These are phyloP conservation scores for Magallana ariakensis DNA, from an alignment of 1,140 invertebrate genomes.

Conservation along the genomic window DNA sequence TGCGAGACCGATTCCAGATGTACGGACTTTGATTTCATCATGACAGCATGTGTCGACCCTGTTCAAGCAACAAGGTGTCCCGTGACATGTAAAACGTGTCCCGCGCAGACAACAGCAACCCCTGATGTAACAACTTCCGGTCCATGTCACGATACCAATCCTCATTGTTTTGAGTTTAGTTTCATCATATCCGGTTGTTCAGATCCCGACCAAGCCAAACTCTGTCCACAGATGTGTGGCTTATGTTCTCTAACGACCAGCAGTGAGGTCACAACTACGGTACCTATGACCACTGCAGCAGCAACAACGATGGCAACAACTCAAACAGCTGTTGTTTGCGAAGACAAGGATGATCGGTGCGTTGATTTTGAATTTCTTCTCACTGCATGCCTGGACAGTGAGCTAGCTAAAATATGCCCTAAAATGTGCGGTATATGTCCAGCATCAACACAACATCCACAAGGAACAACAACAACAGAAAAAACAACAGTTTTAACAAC, in stretches of 20 bases:
- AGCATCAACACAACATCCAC: not conserved
- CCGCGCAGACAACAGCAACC: not conserved
- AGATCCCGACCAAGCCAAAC: not conserved
- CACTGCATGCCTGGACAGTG: not conserved
- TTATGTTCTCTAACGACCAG: not conserved
- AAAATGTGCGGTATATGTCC: not conserved
- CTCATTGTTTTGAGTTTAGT: not conserved
- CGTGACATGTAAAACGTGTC: not conserved
- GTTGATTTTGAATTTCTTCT: not conserved
- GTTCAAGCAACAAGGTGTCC: not conserved
- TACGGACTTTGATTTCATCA: conserved; percentile 4
- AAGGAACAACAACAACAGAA: not conserved
- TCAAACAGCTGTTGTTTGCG: not conserved
- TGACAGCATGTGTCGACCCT: not conserved
- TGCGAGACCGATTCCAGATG: conserved; percentile 5
- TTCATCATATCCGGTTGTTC: not conserved
- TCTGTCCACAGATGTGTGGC: conserved; percentile 5
- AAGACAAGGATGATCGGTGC: not conserved
- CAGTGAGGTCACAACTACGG: not conserved
- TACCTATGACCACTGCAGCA: not conserved
- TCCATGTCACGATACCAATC: not conserved
- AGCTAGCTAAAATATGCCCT: not conserved
- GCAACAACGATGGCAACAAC: not conserved
- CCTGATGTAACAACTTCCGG: not conserved
- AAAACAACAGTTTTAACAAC: not conserved